phyloP scores from a whole-genome alignment of 2,113 vertebrate species.

The Notechis scutatus region DNA sequence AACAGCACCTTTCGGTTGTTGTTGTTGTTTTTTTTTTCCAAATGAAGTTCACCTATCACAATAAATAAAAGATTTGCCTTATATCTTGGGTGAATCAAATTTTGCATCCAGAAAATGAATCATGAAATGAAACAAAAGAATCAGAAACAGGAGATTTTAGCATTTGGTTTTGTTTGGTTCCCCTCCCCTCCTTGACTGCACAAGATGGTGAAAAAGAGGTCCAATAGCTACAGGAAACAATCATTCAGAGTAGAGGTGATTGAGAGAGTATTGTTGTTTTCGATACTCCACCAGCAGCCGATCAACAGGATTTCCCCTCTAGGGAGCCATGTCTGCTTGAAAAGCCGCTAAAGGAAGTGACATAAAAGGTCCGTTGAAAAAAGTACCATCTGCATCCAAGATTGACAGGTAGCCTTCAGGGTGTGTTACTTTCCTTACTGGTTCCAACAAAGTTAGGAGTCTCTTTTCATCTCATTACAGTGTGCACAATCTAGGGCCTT shows the following conservation, averaged over 20 bases:
- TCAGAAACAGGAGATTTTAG: conserved; percentile 10
- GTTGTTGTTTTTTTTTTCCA: conserved; percentile 36
- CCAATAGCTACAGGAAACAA: conserved; percentile 54
- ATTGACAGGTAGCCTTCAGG: conserved; percentile 66
- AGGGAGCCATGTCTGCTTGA: conserved; percentile 57
- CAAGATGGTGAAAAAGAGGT: conserved; percentile 23
- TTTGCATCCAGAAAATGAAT: conserved; percentile 45
- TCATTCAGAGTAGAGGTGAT: conserved; percentile 40
- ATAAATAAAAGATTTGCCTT: conserved; percentile 54
- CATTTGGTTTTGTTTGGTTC: background rate
- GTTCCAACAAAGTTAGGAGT: conserved; percentile 46
- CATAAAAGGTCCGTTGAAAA: conserved; percentile 59
- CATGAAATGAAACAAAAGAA: conserved; percentile 35
- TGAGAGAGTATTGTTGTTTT: conserved; percentile 45
- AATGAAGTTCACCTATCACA: conserved; percentile 47
- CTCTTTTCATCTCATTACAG: conserved; percentile 47
- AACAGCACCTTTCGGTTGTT: conserved; percentile 37
- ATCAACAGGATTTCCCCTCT: conserved; percentile 62
- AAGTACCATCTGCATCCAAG: conserved; percentile 61
- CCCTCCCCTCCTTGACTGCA: conserved; percentile 2
- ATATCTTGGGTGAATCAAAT: conserved; percentile 49
- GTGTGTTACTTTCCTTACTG: conserved; percentile 50
- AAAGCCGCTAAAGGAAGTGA: conserved; percentile 65
- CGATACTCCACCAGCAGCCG: conserved; percentile 54
- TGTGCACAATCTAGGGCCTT: conserved; percentile 38